Base-by-base conservation (phyloP, 2,797 vertebrate species). In the Diplodus sargus region DNA sequence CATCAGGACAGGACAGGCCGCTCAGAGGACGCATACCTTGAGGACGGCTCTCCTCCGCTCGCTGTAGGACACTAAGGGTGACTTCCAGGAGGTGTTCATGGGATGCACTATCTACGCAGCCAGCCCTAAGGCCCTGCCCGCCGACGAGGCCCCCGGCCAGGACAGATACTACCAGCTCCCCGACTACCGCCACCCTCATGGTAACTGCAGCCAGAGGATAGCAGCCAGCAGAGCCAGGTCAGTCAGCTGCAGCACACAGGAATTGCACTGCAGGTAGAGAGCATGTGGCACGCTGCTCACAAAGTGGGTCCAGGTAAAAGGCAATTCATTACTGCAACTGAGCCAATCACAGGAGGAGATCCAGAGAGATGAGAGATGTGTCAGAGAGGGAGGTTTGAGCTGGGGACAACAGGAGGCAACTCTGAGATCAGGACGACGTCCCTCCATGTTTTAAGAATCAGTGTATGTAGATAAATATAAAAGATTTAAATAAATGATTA, bases 51-150 rank as follows among this genome's bases (percentile, higher is more conserved):
- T 56, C 70, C 64, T 88, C 76, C 42, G 69, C 89, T 87, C 58
- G 74, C 90, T 71, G 85, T n/a, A 80, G 82, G 87, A 92, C 91
- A 16, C 74, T 23, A 74, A 85, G 86, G 79, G 76, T 57, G 83
- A 90, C 90, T 88, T 92, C 86, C 84, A 91, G 85, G 88, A 82
- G 89, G 91, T 83, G 91, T 95, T 95, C 90, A 94, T 94, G 93
- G 94, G 95, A 95, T 95, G 95, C 94, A 94, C 92, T 82, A 94
- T 95, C 84, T 94, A 95, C 79, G 94, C 94, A 76, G 93, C 93
- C 88, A 94, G 94, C 90, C 92, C 94, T 87, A 93, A 95, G 92
- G 94, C 92, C 90, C 93, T 94, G 87, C 91, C 94, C 4, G 90
- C 80, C 5, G 94, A 95, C 84, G 93, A 94, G 91, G 90, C 87